A percentile compares a stretch with the other conserved stretches of the same genome.
phyloP scores from a whole-genome alignment of 2,888 invertebrate genomes.

The Eupithecia insigniata region DNA sequence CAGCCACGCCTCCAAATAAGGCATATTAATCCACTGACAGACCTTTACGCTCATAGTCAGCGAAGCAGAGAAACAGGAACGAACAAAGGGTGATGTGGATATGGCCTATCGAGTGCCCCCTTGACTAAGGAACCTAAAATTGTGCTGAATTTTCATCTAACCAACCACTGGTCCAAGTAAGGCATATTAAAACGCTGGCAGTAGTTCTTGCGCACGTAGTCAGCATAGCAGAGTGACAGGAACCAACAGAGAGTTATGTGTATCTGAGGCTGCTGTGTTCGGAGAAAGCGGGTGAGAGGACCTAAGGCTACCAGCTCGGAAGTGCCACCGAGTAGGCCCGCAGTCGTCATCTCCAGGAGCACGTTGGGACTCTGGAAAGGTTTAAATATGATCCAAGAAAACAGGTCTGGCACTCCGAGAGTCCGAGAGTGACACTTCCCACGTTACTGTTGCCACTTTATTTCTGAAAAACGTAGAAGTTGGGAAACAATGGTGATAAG shows the following conservation, averaged over 20 bases:
- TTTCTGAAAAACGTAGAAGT: no score
- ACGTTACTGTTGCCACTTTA: no score
- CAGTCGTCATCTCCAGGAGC: conserved; percentile 77
- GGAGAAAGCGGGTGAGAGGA: conserved; percentile 71
- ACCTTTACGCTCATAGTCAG: conserved; percentile 63
- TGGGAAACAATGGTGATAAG: no score
- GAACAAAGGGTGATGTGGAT: conserved; percentile 79
- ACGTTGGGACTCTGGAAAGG: conserved; percentile 72
- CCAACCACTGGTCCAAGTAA: conserved; percentile 79
- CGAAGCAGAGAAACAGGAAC: conserved; percentile 72
- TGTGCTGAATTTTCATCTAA: conserved; percentile 31
- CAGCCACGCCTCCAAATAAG: conserved; percentile 79
- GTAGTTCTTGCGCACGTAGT: conserved; percentile 77
- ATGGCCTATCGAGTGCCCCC: conserved; percentile 46
- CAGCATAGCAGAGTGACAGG: conserved; percentile 77
- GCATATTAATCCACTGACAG: conserved; percentile 73
- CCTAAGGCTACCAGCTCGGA: conserved; percentile 66
- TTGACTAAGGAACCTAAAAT: neutral
- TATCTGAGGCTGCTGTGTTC: conserved; percentile 77
- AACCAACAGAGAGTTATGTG: conserved; percentile 82
- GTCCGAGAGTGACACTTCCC: no score
- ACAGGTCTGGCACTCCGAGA: no score
- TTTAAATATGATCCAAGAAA: no score
- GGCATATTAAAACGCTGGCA: conserved; percentile 76
- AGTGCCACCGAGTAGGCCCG: conserved; percentile 66